Conservation (phyloP, 2,888 invertebrate genomes). For the Campoplex nolae region DNA sequence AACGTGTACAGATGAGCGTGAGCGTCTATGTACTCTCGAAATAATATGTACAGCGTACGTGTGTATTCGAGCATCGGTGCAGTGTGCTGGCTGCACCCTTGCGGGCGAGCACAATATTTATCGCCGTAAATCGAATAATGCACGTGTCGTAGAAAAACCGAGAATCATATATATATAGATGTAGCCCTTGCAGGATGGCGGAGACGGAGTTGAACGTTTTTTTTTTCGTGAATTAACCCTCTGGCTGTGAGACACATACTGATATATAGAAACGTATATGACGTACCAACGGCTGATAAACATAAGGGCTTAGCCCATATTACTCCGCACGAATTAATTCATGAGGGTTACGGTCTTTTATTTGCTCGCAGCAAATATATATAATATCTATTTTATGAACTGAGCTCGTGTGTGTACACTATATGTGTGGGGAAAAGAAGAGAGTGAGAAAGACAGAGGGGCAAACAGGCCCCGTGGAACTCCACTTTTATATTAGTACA, state of each 20-base stretch:
- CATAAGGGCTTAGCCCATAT: background rate
- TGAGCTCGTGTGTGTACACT: background rate
- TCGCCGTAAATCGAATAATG: conserved; percentile 76
- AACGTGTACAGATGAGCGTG: background rate
- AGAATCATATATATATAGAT: conserved; percentile 21
- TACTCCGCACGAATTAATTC: background rate
- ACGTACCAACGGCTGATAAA: background rate
- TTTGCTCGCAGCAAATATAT: background rate
- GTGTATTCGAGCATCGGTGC: conserved; percentile 21
- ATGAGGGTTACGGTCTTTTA: background rate
- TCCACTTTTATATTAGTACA: conserved; percentile 66
- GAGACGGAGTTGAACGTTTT: conserved; percentile 26
- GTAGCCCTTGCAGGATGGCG: background rate
- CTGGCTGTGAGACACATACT: conserved; percentile 19
- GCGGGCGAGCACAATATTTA: conserved; percentile 73
- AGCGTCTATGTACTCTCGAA: background rate
- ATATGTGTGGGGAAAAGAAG: too few relatives aligned
- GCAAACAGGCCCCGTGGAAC: conserved; percentile 21
- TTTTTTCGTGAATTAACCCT: conserved; percentile 64
- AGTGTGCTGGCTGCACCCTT: conserved; percentile 24
- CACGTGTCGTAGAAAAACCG: conserved; percentile 68
- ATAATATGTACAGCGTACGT: conserved; percentile 19
- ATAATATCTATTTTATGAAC: background rate
- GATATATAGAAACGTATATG: background rate
- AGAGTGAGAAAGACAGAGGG: background rate